Evolutionary conservation across 2,888 invertebrate genomes (phyloP), one percentile per base, ranked within the genome.

Genomic region (Rhogogaster chlorosoma): DNA sequence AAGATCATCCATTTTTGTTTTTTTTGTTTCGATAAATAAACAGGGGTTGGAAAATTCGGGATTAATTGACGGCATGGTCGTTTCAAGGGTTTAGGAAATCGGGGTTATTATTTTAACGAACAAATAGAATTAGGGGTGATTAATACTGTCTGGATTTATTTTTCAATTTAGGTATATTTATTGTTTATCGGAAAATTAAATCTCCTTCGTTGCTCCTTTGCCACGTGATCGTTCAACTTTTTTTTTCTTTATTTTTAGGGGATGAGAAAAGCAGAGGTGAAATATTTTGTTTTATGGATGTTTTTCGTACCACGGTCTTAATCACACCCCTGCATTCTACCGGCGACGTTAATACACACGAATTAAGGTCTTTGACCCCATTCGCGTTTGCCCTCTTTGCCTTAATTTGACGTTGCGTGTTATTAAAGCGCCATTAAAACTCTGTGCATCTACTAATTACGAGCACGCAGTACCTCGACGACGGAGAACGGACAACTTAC

Each of bases 391-490:
- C 80, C 57, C 80, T 80, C 80, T 80, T 80, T 22, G 80, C 57
- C 80, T 89, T 90, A 90, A 90, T 92, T 92, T 88, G 89, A 90
- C 90, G 91, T 92, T 92, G 91, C 92, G 90, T 92, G 92, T 90
- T 91, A 91, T 91, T 92, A 91, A 91, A 91, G 91, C 89, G 88
- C 89, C 90, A 92, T 92, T 92, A 92, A 91, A 91, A 92, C 89
- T 90, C 89, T 88, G 88, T 90, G 89, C 91, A 90, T 91, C 92
- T 90, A 91, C 91, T 92, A 92, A 92, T 92, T 91, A 91, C 88
- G 89, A 88, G 90, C 91, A 91, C 91, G 92, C 90, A 90, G 91
- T 83, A 70, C 29, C 53, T 49, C 15, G 15, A 49, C 53, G 49
- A 5, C 15, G n/a, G 70, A 38, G 15, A 77, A 45, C 77, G 26